Percentiles rank a stretch among this genome's conserved stretches.
These are phyloP conservation scores for Melanotaenia parkinsoni DNA, from an alignment of 2,797 vertebrate genomes.

Conservation along the genomic window DNA sequence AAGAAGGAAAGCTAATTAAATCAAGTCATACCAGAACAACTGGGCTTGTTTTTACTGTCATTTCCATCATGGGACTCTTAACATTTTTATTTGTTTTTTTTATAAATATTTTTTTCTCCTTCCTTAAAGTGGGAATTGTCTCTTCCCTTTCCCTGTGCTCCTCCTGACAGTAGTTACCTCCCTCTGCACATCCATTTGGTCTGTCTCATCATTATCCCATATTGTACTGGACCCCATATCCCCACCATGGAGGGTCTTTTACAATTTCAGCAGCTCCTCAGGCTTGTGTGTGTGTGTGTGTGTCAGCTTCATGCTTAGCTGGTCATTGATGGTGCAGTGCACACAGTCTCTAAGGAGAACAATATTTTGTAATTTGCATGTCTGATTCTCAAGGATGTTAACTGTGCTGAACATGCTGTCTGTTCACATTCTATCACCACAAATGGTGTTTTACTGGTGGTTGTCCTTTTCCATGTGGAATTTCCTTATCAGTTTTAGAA, in stretches of 20 bases:
- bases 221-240: neutral
- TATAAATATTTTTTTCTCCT: neutral
- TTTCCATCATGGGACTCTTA: neutral
- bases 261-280: neutral
- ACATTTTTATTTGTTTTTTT: neutral
- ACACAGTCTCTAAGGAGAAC: neutral
- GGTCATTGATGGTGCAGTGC: neutral
- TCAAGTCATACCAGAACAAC: neutral
- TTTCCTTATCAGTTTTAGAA: neutral
- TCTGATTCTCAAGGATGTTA: too few species aligned
- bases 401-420: neutral
- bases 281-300: neutral
- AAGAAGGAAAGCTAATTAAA: neutral
- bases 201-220: too few species aligned
- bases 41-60: neutral
- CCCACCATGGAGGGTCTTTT: neutral
- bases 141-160: neutral
- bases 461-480: too few species aligned
- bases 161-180: neutral
- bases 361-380: too few species aligned
- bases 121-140: neutral
- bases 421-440: neutral
- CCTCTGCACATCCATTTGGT: neutral
- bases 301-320: neutral
- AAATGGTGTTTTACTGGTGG: neutral